Base-by-base conservation (phyloP, 2,888 invertebrate species). In the Coremacera marginata region DNA sequence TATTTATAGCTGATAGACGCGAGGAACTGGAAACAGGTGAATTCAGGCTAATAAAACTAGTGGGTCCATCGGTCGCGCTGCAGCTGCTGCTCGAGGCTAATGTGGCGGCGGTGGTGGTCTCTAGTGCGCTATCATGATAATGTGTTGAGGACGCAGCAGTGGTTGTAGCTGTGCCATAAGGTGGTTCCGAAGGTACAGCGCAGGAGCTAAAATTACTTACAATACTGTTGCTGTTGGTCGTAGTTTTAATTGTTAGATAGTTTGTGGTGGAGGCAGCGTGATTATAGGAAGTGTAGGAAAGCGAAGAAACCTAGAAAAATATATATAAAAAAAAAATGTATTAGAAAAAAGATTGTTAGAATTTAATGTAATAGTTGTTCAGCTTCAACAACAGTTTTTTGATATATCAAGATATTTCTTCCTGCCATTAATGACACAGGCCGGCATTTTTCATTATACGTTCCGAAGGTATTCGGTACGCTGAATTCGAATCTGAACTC, bases 1-100 rank as follows among this genome's bases (percentile, higher is more conserved):
- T 87, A 79, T 89, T 88, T 44, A 89, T 88, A 80, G 86, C 88
- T n/a, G 88, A 86, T 22, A 89, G 80, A 65, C 88, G 85, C 63
- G 87, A 84, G 76, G 88, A 88, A 79, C 88, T 88, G 78, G 85
- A 82, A 62, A 84, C 81, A 37, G 88, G 86, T 27, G 88, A 81
- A 79, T 84, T 84, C 68, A 88, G 81, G 77, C 83, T 87, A 5
- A 89, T 87, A 63, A 88, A 88, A 79, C 79, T 84, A 78, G 79
- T 84, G 65, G 80, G 80, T 5, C 73, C 76, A 0, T 77, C 73
- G 4, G 60, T 70, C n/a, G 80, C 77, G 70, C 34, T 70, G 51
- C 19, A 34, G 22, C 63, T 55, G 34, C 34, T 77, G 9, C 55
- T 60, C 19, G 14, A n/a, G 4, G 22, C 22, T 11, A 34, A 44